Evolutionary conservation across 2,888 invertebrate genomes (phyloP), one percentile per base, ranked within the genome.

Genomic region (Coelinius sp.): DNA sequence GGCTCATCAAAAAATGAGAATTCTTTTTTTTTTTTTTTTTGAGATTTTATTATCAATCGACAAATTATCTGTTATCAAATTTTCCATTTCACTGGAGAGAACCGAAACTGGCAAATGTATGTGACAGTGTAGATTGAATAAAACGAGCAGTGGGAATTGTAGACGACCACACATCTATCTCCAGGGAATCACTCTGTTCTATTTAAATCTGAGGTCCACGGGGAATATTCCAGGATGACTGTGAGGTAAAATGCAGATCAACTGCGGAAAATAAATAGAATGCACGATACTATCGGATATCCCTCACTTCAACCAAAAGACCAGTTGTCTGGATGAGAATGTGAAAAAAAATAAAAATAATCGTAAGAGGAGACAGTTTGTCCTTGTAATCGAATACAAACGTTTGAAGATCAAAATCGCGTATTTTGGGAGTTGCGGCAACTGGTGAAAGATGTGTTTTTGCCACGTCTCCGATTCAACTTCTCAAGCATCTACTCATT

Each of bases 401-500:
- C 49, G 41, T 63, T 63, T 38, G 31, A 63, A 72, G 72, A 72
- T 72, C 31, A 68, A 68, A 72, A 72, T 72, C 68, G 44, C 68
- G 53, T 72, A 72, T 72, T 72, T 68, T 64, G 53, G 72, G 68
- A 72, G 62, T n/a, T n/a, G 66, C 31, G 53, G 38, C 70, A 20
- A 56, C 65, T 70, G 24, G 69, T 49, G 24, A 70, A 69, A 71
- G 64, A 53, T 49, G 38, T 46, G 24, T 62, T 66, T 66, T 46
- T 52, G 38, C 31, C 8, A 14, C 41, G 44, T 35, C 46, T 12
- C 46, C 53, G 25, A 53, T 53, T 38, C 65, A 41, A 46, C 10
- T 24, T 46, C 35, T 63, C 46, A 17, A 71, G 62, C 53, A 73
- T 49, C 46, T 73, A 69, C 68, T 67, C 73, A 68, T 73, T 73